phyloP scores from a whole-genome alignment of 1,140 invertebrate species.

The Drosophila baimaii region DNA sequence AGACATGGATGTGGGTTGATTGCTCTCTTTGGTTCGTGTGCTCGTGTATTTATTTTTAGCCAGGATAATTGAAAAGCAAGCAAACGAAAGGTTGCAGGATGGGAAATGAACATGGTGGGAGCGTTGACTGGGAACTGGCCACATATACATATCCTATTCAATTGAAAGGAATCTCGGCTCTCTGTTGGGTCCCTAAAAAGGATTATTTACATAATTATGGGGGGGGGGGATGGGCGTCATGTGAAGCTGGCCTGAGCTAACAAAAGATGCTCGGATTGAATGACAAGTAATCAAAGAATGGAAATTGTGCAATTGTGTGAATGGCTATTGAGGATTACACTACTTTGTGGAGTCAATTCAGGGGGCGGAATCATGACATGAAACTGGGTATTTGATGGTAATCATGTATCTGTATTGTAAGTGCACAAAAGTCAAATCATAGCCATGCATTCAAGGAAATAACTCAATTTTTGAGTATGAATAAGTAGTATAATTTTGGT shows the following conservation, averaged over 20 bases:
- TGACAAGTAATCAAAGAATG: slow-evolving; percentile 39
- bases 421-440: background rate
- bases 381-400: background rate
- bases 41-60: slow-evolving; percentile 65
- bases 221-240: slow-evolving; percentile 10
- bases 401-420: background rate
- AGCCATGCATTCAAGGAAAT: background rate
- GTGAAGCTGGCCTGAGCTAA: slow-evolving; percentile 34
- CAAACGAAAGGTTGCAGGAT: slow-evolving; percentile 51
- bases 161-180: slow-evolving; percentile 57
- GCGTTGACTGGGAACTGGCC: slow-evolving; percentile 30
- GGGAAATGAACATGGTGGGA: slow-evolving; percentile 15
- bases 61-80: slow-evolving; percentile 78
- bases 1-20: slow-evolving; percentile 23
- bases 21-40: slow-evolving; percentile 33
- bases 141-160: slow-evolving; percentile 27
- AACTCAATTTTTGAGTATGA: background rate
- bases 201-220: slow-evolving; percentile 68
- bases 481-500: background rate
- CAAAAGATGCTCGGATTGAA: slow-evolving; percentile 42
- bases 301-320: slow-evolving; percentile 47
- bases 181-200: slow-evolving; percentile 21
- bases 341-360: background rate
- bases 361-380: background rate
- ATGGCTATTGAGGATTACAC: slow-evolving; percentile 21